Evolutionary conservation across 2,113 vertebrate genomes (phyloP), one percentile per base, ranked within the genome.

Genomic region (Myiopsitta monachus): DNA sequence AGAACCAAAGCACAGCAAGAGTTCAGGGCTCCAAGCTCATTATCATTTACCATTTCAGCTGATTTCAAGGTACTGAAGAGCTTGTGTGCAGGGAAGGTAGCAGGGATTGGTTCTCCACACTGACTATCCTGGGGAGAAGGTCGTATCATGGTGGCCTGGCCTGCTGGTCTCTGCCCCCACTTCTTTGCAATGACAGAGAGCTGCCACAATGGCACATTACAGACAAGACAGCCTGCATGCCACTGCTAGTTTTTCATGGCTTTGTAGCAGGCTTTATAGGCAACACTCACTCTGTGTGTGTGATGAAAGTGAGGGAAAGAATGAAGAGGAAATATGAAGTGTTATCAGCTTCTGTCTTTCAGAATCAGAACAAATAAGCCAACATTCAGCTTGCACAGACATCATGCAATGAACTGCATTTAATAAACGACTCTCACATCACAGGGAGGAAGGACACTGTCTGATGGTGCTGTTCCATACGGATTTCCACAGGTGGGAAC

Each of bases 91-190:
- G 41, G n/a, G 36, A 44, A 84, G n/a, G 18, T 6, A 22, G 16
- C 18, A 21, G 15, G 10, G 16, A 36, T 11, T n/a, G 24, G 2
- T 41, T 59, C 14, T 27, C 26, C 11, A 27, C 3, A 5, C 54
- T 38, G 62, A 24, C 24, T 39, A 43, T 10, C 47, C 11, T 16
- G 3, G 13, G 12, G 11, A 76, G 21, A 76, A n/a, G 28, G 31
- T 33, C 31, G 19, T n/a, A 4, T 14, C 3, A 0, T 1, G 1
- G 22, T 26, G 14, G 44, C 30, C 30, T 61, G 21, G 11, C 22
- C 38, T 26, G 2, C 28, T 17, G 38, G 12, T 70, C 41, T 36
- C 64, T 82, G 23, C 14, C 4, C 27, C 28, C 9, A 36, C 39
- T 52, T 62, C 54, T 43, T 82, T 47, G 43, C 22, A 41, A 28